Percentiles rank a stretch among this genome's conserved stretches.
These are phyloP conservation scores for Astropecten irregularis DNA, from an alignment of 53 echinoderm and acorn worm species.

Conservation along the genomic window DNA sequence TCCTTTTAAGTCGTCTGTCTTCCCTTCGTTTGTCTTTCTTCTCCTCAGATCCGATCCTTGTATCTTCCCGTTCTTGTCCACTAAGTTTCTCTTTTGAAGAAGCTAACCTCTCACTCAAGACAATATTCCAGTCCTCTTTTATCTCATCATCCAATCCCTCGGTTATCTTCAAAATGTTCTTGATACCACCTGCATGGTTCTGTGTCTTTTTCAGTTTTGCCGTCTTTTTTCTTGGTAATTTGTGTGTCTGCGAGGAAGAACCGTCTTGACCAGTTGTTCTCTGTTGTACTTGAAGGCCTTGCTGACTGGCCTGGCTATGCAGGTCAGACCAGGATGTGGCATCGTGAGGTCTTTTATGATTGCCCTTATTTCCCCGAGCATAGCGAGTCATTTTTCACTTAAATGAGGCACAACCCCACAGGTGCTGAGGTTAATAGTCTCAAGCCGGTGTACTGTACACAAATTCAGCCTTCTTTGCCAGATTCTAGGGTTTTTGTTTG, in stretches of 20 bases:
- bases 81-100: not conserved
- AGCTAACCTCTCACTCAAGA: conserved; percentile 16
- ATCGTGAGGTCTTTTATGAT: conserved; percentile 77
- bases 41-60: not conserved
- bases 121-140: not conserved
- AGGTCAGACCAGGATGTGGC: conserved; percentile 88
- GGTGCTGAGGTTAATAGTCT: too few species aligned
- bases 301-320: not conserved
- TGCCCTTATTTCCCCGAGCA: conserved; percentile 79
- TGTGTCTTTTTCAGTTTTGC: not conserved
- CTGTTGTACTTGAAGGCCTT: not conserved
- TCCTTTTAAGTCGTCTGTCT: conserved; percentile 76
- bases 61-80: not conserved
- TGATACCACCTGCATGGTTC: not conserved
- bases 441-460: too few species aligned
- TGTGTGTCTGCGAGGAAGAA: too few species aligned
- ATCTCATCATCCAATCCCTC: not conserved
- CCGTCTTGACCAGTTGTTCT: not conserved
- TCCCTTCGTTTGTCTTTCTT: conserved; percentile 81
- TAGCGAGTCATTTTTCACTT: conserved; percentile 77
- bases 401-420: too few species aligned
- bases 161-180: not conserved
- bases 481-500: too few species aligned
- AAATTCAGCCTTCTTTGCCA: too few species aligned
- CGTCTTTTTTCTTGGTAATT: not conserved